phyloP scores from a whole-genome alignment of 2,797 vertebrate species.

The Huso huso region DNA sequence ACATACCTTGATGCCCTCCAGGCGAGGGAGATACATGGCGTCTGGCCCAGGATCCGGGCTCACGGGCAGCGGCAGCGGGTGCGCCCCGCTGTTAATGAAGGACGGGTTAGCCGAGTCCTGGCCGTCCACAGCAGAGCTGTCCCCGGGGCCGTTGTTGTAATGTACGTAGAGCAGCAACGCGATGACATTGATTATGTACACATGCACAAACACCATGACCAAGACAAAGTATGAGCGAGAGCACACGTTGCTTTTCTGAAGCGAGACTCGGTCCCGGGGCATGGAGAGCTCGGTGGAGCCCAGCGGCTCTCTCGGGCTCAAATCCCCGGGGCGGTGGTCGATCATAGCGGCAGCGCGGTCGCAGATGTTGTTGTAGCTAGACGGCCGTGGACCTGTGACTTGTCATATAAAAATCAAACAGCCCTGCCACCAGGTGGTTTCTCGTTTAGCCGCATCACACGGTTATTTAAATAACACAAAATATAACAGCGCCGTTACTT shows the following conservation, averaged over 20 bases:
- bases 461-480: too few relatives aligned
- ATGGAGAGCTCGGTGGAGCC: constrained; percentile 31
- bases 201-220: constrained; percentile 90
- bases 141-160: constrained; percentile 71
- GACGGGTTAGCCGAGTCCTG: constrained; percentile 28
- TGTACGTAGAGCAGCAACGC: constrained; percentile 87
- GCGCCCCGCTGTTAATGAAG: constrained; percentile 19
- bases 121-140: constrained; percentile 26
- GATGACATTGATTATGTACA: constrained; percentile 89
- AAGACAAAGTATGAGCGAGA: constrained; percentile 90
- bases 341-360: too few relatives aligned
- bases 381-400: too few relatives aligned
- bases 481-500: too few relatives aligned
- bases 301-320: constrained; percentile 7
- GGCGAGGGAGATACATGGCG: constrained; percentile 58
- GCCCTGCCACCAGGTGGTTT: too few relatives aligned
- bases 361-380: too few relatives aligned
- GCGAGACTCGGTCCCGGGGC: constrained; percentile 54
- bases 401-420: too few relatives aligned
- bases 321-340: too few relatives aligned
- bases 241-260: constrained; percentile 74
- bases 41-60: constrained; percentile 29
- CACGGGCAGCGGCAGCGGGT: constrained; percentile 24
- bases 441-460: too few relatives aligned
- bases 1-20: constrained; percentile 88